Evolutionary conservation across 2,888 invertebrate species (phyloP).

Genomic region (Chaetogeoica ovagalla): DNA sequence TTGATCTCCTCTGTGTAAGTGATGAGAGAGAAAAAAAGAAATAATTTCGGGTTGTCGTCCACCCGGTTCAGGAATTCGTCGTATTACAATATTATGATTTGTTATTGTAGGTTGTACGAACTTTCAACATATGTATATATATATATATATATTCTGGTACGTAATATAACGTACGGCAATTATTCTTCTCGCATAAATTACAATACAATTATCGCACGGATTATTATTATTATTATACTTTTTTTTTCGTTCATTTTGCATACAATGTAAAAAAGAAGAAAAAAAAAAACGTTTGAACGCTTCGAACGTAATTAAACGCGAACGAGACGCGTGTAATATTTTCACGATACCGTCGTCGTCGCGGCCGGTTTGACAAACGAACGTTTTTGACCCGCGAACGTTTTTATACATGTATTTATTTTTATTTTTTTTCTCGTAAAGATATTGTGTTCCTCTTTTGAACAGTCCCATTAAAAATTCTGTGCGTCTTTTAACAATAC

Average conservation of each 20-base stretch:
- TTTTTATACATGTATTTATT: neutral
- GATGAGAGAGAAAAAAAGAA: neutral
- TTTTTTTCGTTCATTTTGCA: slow-evolving; percentile 29
- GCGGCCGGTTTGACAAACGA: slow-evolving; percentile 11
- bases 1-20: too few species aligned
- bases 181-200: slow-evolving; percentile 49
- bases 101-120: slow-evolving; percentile 43
- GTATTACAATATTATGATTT: too few species aligned
- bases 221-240: slow-evolving; percentile 31
- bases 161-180: neutral
- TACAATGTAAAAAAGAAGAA: slow-evolving; percentile 30
- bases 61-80: slow-evolving; percentile 13
- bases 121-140: slow-evolving; percentile 4
- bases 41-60: slow-evolving; percentile 46
- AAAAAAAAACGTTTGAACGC: neutral
- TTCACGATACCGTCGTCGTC: neutral
- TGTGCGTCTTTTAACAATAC: slow-evolving; percentile 37
- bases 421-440: slow-evolving; percentile 18
- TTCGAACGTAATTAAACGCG: slow-evolving; percentile 32
- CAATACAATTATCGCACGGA: slow-evolving; percentile 10
- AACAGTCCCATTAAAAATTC: slow-evolving; percentile 21
- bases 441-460: slow-evolving; percentile 8
- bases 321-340: slow-evolving; percentile 11
- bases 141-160: neutral
- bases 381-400: slow-evolving; percentile 33